phyloP scores from a whole-genome alignment of 2,888 invertebrate species.

The Chirona hameri region DNA sequence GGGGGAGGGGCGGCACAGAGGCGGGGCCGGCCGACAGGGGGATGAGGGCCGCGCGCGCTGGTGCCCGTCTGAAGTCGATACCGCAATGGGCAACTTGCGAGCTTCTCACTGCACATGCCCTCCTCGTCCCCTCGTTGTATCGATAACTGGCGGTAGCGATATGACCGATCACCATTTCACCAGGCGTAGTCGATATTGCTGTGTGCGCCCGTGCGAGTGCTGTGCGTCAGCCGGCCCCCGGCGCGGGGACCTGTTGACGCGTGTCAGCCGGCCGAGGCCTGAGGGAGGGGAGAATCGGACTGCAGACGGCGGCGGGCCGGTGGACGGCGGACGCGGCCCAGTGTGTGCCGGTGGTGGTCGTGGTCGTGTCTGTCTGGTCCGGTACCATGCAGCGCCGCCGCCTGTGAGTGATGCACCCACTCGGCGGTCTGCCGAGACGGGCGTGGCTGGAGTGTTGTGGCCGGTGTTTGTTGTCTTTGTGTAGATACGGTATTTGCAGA shows the following conservation, averaged over 20 bases:
- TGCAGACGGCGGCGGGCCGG: not conserved
- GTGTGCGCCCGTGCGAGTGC: not conserved
- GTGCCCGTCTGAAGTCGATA: too few relatives aligned
- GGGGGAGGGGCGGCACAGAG: too few relatives aligned
- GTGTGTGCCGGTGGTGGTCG: not conserved
- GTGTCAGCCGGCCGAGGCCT: not conserved
- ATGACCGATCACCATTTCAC: not conserved
- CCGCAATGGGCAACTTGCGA: too few relatives aligned
- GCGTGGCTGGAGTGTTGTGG: not conserved
- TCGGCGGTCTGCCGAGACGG: not conserved
- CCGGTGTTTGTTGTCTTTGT: not conserved
- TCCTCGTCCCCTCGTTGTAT: too few relatives aligned
- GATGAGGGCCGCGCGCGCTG: too few relatives aligned
- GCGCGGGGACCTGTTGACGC: not conserved
- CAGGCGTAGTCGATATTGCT: not conserved
- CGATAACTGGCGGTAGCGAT: too few relatives aligned
- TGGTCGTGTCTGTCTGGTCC: not conserved
- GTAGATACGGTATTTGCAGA: not conserved
- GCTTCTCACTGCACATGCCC: too few relatives aligned
- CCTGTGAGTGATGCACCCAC: not conserved
- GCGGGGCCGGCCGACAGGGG: too few relatives aligned
- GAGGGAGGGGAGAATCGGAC: not conserved
- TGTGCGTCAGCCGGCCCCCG: not conserved
- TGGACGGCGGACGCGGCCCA: not conserved
- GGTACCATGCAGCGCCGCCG: not conserved